phyloP scores from a whole-genome alignment of 2,797 vertebrate species.

The Gambelia wislizenii region DNA sequence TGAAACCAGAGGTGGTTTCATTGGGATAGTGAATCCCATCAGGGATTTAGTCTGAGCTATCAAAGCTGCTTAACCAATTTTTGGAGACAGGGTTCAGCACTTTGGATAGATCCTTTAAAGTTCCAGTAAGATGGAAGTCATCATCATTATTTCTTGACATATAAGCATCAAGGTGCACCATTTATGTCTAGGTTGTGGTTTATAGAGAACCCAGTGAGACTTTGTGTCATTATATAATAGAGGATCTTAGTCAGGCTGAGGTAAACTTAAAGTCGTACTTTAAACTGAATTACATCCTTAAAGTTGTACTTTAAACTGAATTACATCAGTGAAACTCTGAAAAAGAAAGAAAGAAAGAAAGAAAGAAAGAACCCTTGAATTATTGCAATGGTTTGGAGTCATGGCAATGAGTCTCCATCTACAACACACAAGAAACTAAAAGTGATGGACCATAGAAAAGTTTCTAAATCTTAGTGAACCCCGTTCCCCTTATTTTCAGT shows the following conservation, averaged over 20 bases:
- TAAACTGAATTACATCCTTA: neutral
- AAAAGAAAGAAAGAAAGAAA: neutral
- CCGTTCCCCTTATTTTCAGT: neutral
- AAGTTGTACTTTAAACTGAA: neutral
- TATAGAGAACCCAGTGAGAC: neutral
- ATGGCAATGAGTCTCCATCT: neutral
- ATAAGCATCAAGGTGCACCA: neutral
- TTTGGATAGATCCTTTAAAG: no score
- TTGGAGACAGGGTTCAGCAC: no score
- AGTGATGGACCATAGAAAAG: no score
- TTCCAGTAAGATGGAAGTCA: no score
- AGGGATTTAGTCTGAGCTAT: no score
- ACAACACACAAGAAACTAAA: no score
- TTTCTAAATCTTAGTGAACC: neutral
- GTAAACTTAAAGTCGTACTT: no score
- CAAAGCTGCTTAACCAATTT: no score
- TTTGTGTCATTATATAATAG: neutral
- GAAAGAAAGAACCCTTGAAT: no score
- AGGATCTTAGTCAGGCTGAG: no score
- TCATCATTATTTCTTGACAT: no score
- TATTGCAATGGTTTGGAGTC: neutral
- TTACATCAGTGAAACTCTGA: neutral
- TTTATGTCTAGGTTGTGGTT: neutral
- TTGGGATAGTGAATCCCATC: no score
- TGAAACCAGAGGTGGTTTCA: neutral